Conservation (phyloP, 2,888 invertebrate genomes). For the Nomada goodeniana region DNA sequence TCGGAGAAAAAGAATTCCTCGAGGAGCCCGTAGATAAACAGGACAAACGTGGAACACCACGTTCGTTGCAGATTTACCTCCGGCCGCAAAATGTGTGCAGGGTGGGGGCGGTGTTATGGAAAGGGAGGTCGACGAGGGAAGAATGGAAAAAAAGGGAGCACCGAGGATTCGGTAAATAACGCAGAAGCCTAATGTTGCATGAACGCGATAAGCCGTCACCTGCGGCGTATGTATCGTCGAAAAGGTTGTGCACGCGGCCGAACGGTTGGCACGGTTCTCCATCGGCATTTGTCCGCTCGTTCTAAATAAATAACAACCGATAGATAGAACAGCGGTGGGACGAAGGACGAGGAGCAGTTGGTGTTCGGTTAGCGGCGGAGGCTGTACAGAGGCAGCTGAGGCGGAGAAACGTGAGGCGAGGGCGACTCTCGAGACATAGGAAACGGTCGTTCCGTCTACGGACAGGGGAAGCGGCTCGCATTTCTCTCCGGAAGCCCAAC, state of each 20-base stretch:
- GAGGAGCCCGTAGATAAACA: conserved; percentile 45
- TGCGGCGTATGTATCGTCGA: conserved; percentile 66
- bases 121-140: background rate
- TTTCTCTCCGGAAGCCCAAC: conserved; percentile 71
- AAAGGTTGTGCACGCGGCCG: conserved; percentile 53
- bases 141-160: conserved; percentile 41
- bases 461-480: conserved; percentile 62
- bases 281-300: conserved; percentile 70
- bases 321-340: conserved; percentile 28
- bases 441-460: conserved; percentile 69
- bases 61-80: conserved; percentile 52
- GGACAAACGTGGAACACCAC: conserved; percentile 22
- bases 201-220: conserved; percentile 83
- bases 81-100: conserved; percentile 48
- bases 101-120: background rate
- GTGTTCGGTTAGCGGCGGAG: conserved; percentile 16
- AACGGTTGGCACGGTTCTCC: conserved; percentile 36
- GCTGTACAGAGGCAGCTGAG: background rate
- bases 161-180: conserved; percentile 79
- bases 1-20: conserved; percentile 3
- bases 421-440: conserved; percentile 68
- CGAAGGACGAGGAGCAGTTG: conserved; percentile 29
- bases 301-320: conserved; percentile 78
- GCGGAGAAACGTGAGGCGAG: conserved; percentile 10
- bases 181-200: conserved; percentile 83